Percentiles rank a stretch among this genome's conserved stretches.
phyloP scores from a whole-genome alignment of 2,113 vertebrate species.

The Malaclemys terrapin region DNA sequence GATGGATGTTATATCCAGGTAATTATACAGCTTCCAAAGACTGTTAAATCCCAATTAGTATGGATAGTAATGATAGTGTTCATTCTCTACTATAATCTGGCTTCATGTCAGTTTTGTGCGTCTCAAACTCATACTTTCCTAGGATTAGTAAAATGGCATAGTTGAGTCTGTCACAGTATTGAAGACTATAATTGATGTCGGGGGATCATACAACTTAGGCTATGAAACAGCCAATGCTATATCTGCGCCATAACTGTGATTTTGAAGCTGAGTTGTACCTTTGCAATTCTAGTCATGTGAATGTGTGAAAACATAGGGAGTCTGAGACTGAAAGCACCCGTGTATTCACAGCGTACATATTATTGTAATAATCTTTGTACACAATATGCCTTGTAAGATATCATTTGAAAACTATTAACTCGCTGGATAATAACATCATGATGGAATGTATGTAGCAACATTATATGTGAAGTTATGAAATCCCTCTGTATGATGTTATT shows the following conservation, averaged over 20 bases:
- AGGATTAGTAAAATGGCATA: too few relatives aligned
- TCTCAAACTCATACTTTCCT: not conserved
- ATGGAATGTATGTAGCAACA: too few relatives aligned
- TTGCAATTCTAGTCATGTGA: not conserved
- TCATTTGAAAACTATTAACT: too few relatives aligned
- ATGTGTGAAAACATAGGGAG: not conserved
- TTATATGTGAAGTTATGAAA: too few relatives aligned
- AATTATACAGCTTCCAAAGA: not conserved
- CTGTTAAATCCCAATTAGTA: not conserved
- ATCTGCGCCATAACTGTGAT: not conserved
- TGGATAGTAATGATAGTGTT: not conserved
- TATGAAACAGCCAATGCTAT: not conserved
- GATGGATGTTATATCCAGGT: conserved; percentile 3
- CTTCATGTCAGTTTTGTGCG: not conserved
- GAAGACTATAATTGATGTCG: not conserved
- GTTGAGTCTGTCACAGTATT: not conserved
- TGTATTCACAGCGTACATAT: too few relatives aligned
- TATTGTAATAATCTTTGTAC: too few relatives aligned
- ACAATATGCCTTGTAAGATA: too few relatives aligned
- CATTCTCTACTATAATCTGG: not conserved
- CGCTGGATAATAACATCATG: too few relatives aligned
- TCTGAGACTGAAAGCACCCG: too few relatives aligned
- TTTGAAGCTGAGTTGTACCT: not conserved
- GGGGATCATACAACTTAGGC: not conserved
- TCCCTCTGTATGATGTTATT: too few relatives aligned